These are phyloP conservation scores for Labeo catla DNA, from an alignment of 2,113 vertebrate species.

Conservation along the genomic window DNA sequence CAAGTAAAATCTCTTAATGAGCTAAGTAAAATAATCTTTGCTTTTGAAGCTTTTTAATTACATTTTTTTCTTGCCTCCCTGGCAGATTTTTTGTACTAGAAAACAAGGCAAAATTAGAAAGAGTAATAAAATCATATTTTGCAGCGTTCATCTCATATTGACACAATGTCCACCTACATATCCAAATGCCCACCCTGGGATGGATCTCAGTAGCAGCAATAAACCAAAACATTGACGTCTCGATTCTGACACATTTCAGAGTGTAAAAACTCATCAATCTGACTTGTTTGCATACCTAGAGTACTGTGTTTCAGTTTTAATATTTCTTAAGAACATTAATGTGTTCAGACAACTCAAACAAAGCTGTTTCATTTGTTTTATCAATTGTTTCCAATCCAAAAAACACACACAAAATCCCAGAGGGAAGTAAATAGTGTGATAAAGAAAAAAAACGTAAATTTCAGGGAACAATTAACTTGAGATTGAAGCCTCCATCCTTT, in stretches of 20 bases:
- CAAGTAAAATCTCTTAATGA: too few relatives aligned
- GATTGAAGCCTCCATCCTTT: not conserved
- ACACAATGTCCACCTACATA: not conserved
- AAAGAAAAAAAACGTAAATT: not conserved
- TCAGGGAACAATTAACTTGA: slow-evolving; percentile 10
- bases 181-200: not conserved
- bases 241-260: not conserved
- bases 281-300: not conserved
- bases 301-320: not conserved
- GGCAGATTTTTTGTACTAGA: not conserved
- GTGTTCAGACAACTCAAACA: not conserved
- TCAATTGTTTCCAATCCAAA: not conserved
- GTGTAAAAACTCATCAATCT: not conserved
- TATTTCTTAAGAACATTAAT: not conserved
- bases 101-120: not conserved
- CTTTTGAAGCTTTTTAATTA: too few relatives aligned
- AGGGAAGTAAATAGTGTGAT: not conserved
- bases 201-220: not conserved
- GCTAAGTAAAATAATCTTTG: too few relatives aligned
- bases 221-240: not conserved
- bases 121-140: not conserved
- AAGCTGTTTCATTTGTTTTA: not conserved
- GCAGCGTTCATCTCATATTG: not conserved
- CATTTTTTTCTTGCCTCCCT: too few relatives aligned
- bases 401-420: not conserved